phyloP scores from a whole-genome alignment of 2,113 vertebrate genomes.

The Bos javanicus region DNA sequence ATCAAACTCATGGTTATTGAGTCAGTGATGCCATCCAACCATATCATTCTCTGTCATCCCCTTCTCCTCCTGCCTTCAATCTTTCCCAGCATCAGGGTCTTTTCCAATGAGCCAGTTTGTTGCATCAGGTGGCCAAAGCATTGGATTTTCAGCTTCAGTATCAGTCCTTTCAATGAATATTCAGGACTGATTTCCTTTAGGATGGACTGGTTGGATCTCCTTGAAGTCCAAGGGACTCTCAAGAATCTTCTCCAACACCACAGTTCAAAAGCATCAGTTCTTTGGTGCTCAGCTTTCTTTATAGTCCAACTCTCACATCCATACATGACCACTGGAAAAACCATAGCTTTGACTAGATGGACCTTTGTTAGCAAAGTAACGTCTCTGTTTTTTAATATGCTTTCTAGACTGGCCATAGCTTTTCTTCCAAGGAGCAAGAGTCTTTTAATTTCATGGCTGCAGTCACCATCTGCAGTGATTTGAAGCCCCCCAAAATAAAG shows the following conservation, averaged over 20 bases:
- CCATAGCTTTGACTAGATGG: neutral
- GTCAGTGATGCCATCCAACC: neutral
- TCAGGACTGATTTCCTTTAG: neutral
- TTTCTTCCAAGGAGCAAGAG: neutral
- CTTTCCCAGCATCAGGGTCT: neutral
- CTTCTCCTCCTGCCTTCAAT: neutral
- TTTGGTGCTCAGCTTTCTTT: neutral
- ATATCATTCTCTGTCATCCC: neutral
- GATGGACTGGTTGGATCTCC: neutral
- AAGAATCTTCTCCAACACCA: neutral
- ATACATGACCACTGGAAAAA: neutral
- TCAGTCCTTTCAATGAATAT: neutral
- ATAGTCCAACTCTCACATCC: neutral
- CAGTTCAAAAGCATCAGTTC: neutral
- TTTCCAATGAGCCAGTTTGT: neutral
- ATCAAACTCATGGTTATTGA: rapidly evolving
- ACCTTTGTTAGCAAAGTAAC: neutral
- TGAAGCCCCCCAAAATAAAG: neutral
- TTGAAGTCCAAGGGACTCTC: neutral
- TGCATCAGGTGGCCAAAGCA: neutral
- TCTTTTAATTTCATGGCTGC: neutral
- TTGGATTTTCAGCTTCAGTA: neutral
- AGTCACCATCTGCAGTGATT: neutral
- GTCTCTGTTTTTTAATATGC: neutral
- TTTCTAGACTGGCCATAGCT: neutral